Conservation (phyloP, 2,113 vertebrate genomes). For the Eudyptes chrysolophus region DNA sequence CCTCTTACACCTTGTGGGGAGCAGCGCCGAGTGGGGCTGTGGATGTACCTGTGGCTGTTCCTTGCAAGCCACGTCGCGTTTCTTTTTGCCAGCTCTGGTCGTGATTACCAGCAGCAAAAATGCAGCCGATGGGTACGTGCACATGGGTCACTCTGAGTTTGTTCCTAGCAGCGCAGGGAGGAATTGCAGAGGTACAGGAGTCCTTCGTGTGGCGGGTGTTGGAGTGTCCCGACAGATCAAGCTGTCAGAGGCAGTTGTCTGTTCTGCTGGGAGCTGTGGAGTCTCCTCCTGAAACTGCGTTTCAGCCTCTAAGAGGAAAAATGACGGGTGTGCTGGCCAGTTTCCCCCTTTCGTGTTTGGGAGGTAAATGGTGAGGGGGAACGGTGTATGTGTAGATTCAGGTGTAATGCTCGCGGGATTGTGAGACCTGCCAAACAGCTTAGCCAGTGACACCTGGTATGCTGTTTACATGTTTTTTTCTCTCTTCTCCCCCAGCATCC, state of each 20-base stretch:
- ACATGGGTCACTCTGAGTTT: fast-evolving
- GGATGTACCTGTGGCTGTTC: not conserved
- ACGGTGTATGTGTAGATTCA: fast-evolving
- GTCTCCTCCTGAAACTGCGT: not conserved
- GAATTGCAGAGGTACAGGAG: not conserved
- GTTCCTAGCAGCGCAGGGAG: not conserved
- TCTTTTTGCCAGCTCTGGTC: too few relatives aligned
- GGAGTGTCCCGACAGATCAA: too few relatives aligned
- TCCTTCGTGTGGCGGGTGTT: too few relatives aligned
- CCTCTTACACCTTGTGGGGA: not conserved
- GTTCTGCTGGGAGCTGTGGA: too few relatives aligned
- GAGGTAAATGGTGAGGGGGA: not conserved
- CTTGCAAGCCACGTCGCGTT: fast-evolving
- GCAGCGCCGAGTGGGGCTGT: too few relatives aligned
- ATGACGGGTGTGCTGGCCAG: too few relatives aligned
- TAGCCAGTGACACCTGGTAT: fast-evolving
- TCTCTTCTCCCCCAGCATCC: not conserved
- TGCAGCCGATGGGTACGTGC: not conserved
- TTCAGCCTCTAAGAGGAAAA: not conserved
- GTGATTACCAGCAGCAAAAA: too few relatives aligned
- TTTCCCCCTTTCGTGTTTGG: not conserved
- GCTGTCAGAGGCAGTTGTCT: not conserved
- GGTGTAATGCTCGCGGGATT: not conserved
- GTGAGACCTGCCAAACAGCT: not conserved
- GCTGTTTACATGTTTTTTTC: fast-evolving